Percentiles rank a stretch among this genome's conserved stretches.
These are phyloP conservation scores for Drosophila cardini DNA, from an alignment of 1,140 invertebrate species.

Conservation along the genomic window DNA sequence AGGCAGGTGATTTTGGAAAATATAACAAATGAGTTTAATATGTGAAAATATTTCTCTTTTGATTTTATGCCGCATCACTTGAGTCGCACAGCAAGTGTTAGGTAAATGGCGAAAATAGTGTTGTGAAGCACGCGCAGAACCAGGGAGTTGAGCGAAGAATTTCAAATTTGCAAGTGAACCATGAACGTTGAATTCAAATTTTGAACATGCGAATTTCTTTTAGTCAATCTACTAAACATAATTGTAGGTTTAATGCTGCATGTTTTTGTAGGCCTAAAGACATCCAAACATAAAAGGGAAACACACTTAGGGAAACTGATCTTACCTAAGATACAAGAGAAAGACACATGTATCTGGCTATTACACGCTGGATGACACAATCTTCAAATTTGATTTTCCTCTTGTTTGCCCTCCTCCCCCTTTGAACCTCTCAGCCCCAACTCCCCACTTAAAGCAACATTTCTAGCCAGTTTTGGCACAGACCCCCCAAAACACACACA, in stretches of 20 bases:
- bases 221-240: too few species aligned
- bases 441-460: constrained; percentile 4
- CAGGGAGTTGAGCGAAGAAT: background rate
- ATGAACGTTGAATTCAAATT: background rate
- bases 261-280: constrained; percentile 6
- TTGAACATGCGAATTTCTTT: background rate
- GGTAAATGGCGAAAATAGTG: constrained; percentile 3
- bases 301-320: background rate
- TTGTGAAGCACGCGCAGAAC: constrained; percentile 5
- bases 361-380: constrained; percentile 35
- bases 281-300: constrained; percentile 1
- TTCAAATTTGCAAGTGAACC: background rate
- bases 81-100: constrained; percentile 22
- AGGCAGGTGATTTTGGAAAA: constrained; percentile 63
- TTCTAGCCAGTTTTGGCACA: constrained; percentile 33
- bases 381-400: background rate
- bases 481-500: constrained; percentile 9
- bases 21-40: constrained; percentile 60
- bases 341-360: constrained; percentile 18
- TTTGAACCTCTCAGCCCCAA: too few species aligned
- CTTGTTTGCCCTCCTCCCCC: background rate
- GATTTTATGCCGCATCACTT: constrained; percentile 44
- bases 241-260: too few species aligned
- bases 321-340: background rate
- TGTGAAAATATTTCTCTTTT: constrained; percentile 35